A percentile compares a stretch with the other conserved stretches of the same genome.
These are phyloP conservation scores for Zapus hudsonius DNA, from an alignment of 2,113 vertebrate species.

Conservation along the genomic window DNA sequence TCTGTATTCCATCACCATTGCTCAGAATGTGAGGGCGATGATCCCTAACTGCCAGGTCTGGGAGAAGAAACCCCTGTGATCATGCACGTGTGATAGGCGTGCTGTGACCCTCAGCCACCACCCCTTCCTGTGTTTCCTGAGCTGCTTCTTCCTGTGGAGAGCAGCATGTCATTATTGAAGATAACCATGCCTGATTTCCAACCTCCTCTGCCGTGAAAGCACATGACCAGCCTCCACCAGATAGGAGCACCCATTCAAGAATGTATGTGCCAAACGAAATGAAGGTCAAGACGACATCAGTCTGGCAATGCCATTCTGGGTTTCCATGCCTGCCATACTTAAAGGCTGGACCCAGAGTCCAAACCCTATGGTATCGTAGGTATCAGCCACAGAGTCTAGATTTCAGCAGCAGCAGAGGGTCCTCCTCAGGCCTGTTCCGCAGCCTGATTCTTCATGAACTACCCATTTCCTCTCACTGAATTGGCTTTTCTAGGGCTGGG, in stretches of 20 bases:
- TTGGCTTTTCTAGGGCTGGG: not conserved
- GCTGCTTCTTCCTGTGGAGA: not conserved
- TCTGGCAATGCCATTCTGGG: not conserved
- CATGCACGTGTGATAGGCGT: rapidly evolving
- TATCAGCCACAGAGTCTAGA: not conserved
- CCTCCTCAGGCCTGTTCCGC: not conserved
- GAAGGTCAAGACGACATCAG: not conserved
- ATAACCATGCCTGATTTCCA: not conserved
- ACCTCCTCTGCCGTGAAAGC: not conserved
- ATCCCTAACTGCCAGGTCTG: not conserved
- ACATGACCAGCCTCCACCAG: not conserved
- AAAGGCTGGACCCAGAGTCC: not conserved
- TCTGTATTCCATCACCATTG: not conserved
- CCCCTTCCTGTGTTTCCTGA: not conserved
- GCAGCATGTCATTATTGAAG: not conserved
- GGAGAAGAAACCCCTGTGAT: not conserved
- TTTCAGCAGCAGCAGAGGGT: not conserved
- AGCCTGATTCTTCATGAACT: not conserved
- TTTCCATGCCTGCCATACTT: not conserved
- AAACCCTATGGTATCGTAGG: not conserved
- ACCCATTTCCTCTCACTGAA: not conserved
- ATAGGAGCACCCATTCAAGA: not conserved
- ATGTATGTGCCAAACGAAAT: not conserved
- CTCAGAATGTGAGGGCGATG: not conserved
- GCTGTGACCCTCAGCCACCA: not conserved